Evolutionary conservation across 2,113 vertebrate genomes (phyloP).

Genomic region (Carassius carassius): DNA sequence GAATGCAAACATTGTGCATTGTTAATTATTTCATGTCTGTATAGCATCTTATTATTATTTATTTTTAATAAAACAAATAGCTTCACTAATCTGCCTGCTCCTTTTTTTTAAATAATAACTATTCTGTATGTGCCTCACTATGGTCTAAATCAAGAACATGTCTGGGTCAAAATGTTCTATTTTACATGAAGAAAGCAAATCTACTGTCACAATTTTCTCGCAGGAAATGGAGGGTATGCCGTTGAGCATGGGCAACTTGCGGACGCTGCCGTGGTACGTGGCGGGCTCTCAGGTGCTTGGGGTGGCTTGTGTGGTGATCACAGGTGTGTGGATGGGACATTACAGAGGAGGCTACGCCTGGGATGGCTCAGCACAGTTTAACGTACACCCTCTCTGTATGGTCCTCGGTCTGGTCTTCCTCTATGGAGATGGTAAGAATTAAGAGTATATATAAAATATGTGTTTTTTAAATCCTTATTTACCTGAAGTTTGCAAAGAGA

Average conservation of each 20-base stretch:
- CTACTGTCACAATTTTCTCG: too few species aligned
- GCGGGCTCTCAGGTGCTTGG: slow-evolving; percentile 86
- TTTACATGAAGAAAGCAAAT: not conserved
- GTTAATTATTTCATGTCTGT: too few species aligned
- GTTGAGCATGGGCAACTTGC: not conserved
- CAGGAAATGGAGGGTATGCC: slow-evolving; percentile 74
- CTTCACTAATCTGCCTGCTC: too few species aligned
- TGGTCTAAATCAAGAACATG: not conserved
- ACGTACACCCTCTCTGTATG: slow-evolving; percentile 93
- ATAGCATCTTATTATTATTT: too few species aligned
- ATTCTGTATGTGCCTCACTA: not conserved
- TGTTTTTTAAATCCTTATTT: not conserved
- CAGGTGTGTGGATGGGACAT: slow-evolving; percentile 88
- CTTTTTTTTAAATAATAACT: not conserved
- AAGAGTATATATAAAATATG: not conserved
- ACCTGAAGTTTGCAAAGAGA: not conserved
- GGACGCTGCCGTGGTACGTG: slow-evolving; percentile 76
- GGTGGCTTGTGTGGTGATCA: slow-evolving; percentile 78
- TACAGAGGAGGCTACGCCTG: slow-evolving; percentile 86
- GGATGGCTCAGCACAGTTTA: slow-evolving; percentile 80
- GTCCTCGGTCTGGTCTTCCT: slow-evolving; percentile 90
- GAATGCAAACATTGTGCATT: too few species aligned
- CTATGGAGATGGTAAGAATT: slow-evolving; percentile 89
- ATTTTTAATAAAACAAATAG: too few species aligned
- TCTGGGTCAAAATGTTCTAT: not conserved